Evolutionary conservation across 1,140 invertebrate species (phyloP), one percentile per base, ranked within the genome.

Genomic region (Zaprionus kolodkinae): DNA sequence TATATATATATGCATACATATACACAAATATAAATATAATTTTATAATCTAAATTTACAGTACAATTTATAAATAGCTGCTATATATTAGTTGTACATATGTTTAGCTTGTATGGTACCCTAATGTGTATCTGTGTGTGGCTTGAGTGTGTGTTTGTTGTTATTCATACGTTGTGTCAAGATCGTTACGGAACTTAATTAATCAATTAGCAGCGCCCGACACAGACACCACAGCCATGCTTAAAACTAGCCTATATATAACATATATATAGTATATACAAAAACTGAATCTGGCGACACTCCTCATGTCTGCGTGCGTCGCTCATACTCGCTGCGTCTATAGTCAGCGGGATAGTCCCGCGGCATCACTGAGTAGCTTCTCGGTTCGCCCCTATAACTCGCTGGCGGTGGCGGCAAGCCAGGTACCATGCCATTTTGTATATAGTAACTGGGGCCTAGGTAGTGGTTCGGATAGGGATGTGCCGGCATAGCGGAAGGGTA

Each of bases 331-430:
- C 87, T 94, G 68, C 94, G 91, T 71, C 94, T 93, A 65, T 94
- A 95, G 50, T 95, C 94, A 65, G 94, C 87, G 52, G 94, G 92
- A 76, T 94, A 95, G 55, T 93, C 94, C 83, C 76, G 94, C 86
- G 67, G 71, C 84, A 79, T 92, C n/a, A 93, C 86, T 9, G 88
- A 45, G 77, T 92, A 92, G 9, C 77, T 74, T 30, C 91, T 84
- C 1, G 78, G 73, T 43, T 91, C 91, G 10, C 72, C 81, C 10
- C 89, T 76, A 70, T 91, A 91, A 4, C 70, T 68, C 43, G 84
- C 73, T 10, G 82, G 73, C 52, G 70, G 85, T 36, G 76, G 73
- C 50, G 73, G 79, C 50, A 89, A 25, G 33, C 72, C 78, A 1
- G 79, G 64, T 17, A 81, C 74, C 43, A 81, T 73, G 48, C 82